Conservation (phyloP, 2,888 invertebrate genomes). For the Meta bourneti region DNA sequence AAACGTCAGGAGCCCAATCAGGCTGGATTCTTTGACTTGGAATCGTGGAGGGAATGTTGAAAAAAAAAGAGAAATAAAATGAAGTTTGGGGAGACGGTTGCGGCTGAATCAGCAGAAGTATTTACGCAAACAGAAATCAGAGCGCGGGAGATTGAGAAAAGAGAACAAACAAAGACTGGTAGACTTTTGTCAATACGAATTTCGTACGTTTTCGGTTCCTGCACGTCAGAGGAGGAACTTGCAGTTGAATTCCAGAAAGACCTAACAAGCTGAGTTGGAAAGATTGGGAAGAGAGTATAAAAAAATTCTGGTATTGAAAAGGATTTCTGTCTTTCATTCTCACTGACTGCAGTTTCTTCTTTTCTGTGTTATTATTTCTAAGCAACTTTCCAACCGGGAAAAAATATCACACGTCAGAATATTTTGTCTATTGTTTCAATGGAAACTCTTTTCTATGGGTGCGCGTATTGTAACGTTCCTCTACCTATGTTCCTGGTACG, state of each 20-base stretch:
- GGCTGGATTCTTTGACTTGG: constrained; percentile 6
- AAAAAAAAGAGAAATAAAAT: constrained; percentile 17
- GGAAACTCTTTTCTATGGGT: too few relatives aligned
- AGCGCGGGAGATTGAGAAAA: constrained; percentile 4
- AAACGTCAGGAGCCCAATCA: constrained; percentile 35
- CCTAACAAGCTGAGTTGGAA: constrained; percentile 30
- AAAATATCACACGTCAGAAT: too few relatives aligned
- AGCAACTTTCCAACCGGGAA: too few relatives aligned
- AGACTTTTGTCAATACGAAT: constrained; percentile 43
- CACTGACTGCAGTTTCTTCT: too few relatives aligned
- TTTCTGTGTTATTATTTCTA: too few relatives aligned
- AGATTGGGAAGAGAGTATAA: background rate
- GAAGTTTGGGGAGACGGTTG: constrained; percentile 30
- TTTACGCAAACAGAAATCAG: constrained; percentile 66
- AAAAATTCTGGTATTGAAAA: too few relatives aligned
- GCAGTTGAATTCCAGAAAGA: constrained; percentile 17
- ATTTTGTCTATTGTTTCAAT: too few relatives aligned
- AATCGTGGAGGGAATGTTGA: background rate
- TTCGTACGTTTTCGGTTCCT: constrained; percentile 4
- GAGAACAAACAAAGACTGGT: constrained; percentile 35
- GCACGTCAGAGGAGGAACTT: constrained; percentile 35
- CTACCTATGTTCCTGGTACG: too few relatives aligned
- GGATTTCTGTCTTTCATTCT: too few relatives aligned
- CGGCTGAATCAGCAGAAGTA: constrained; percentile 60
- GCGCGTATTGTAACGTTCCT: too few relatives aligned